Evolutionary conservation across 2,888 invertebrate species (phyloP).

Genomic region (Bombylius major): DNA sequence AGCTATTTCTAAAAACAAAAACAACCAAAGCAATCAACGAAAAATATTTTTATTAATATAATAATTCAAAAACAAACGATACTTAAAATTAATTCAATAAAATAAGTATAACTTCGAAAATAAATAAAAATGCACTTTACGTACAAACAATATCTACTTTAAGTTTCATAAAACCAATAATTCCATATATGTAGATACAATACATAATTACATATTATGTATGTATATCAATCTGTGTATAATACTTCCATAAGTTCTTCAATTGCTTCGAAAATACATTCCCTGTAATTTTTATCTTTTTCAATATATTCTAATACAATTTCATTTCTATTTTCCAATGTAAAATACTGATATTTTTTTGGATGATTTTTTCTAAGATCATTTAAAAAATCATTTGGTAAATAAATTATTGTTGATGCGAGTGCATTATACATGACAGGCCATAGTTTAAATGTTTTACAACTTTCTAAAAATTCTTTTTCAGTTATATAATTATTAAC

Average conservation of each 20-base stretch:
- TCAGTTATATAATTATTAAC: slow-evolving; percentile 24
- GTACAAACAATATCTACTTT: too few relatives aligned
- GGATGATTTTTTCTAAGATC: slow-evolving; percentile 26
- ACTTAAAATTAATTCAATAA: too few relatives aligned
- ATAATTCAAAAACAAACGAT: too few relatives aligned
- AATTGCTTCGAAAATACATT: slow-evolving; percentile 22
- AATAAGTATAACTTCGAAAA: too few relatives aligned
- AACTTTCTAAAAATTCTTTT: slow-evolving; percentile 26
- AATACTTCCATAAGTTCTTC: slow-evolving; percentile 19
- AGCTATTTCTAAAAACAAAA: too few relatives aligned
- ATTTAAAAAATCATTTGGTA: slow-evolving; percentile 30
- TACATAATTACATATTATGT: too few relatives aligned
- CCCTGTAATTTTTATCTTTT: slow-evolving; percentile 17
- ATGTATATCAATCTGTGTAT: not conserved
- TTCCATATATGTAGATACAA: too few relatives aligned
- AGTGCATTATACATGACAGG: slow-evolving; percentile 33
- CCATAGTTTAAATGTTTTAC: slow-evolving; percentile 29
- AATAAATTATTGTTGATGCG: slow-evolving; percentile 23
- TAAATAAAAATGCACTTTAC: too few relatives aligned
- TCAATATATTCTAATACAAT: slow-evolving; percentile 19
- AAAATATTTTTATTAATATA: too few relatives aligned
- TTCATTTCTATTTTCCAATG: slow-evolving; percentile 24
- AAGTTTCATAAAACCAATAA: too few relatives aligned
- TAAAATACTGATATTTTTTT: slow-evolving; percentile 30
- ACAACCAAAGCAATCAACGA: too few relatives aligned